phyloP scores from a whole-genome alignment of 2,797 vertebrate genomes.

The Synanceia verrucosa region DNA sequence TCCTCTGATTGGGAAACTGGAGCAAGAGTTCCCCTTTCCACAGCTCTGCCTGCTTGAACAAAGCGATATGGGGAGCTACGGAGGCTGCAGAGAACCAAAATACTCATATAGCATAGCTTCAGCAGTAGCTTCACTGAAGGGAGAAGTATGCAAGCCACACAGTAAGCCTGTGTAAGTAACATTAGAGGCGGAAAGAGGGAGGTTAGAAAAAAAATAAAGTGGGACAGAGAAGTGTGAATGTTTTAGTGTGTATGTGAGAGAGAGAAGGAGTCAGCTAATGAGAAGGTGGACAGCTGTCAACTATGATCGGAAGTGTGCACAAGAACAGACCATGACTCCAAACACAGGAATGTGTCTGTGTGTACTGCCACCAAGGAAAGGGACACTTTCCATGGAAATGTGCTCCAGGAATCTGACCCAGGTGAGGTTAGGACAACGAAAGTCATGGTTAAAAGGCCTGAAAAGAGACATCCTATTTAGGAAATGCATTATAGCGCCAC shows the following conservation, averaged over 20 bases:
- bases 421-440: background rate
- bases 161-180: conserved; percentile 37
- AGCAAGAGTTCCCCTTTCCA: conserved; percentile 2
- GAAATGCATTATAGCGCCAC: background rate
- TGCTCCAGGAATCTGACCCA: conserved; percentile 21
- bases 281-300: conserved; percentile 69
- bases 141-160: conserved; percentile 25
- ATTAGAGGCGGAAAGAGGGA: conserved; percentile 38
- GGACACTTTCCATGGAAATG: conserved; percentile 36
- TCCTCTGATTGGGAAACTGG: background rate
- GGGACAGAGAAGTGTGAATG: conserved; percentile 5
- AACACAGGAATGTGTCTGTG: conserved; percentile 45
- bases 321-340: conserved; percentile 24
- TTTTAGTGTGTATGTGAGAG: background rate
- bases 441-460: background rate
- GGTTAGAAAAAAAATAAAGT: background rate
- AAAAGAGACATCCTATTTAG: background rate
- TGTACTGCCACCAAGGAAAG: conserved; percentile 30
- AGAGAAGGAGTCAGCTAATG: conserved; percentile 46
- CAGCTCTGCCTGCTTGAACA: conserved; percentile 2
- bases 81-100: conserved; percentile 47
- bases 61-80: conserved; percentile 24
- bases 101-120: background rate
- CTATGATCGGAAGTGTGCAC: conserved; percentile 34
- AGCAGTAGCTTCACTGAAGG: conserved; percentile 8